Base-by-base conservation (phyloP, 2,888 invertebrate genomes). In the Acanthosepion pharaonis region DNA sequence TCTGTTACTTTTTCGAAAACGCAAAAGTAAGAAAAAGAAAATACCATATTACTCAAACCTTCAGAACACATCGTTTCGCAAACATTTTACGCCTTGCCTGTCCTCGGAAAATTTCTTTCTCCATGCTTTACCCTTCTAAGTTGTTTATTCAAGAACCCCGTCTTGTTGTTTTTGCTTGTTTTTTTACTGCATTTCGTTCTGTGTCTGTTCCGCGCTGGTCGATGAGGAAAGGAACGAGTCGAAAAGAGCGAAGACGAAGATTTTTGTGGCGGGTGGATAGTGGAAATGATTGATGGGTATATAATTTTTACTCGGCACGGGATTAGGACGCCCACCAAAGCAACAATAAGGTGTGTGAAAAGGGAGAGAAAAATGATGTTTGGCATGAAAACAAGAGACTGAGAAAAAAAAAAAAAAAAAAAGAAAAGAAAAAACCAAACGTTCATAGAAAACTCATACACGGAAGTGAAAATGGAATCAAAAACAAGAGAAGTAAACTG, bases 221-320 rank as follows among this genome's bases (percentile, higher is more conserved):
- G n/a, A 78, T 33, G n/a, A n/a, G 78, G 78, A 78, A 78, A 78
- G n/a, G n/a, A 78, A 78, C 11, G 78, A 78, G n/a, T 18, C 11
- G n/a, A 15, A 9, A 33, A 11, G 78, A 78, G n/a, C 33, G 9
- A n/a, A 78, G 78, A n/a, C n/a, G 78, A 78, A 78, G 78, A 78
- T 78, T 78, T 15, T 33, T 9, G n/a, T 15, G n/a, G 78, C 15
- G 5, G 11, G 78, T n/a, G 78, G n/a, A 78, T 78, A 33, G n/a
- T 78, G 78, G 33, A 78, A 78, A 15, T 78, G 78, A 78, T 78
- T 78, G 78, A 78, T 78, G n/a, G 33, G 23, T n/a, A n/a, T 78
- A 78, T 78, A 78, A 78, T 78, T 78, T 78, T n/a, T 15, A n/a
- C 78, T 78, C 78, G 78, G 78, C 78, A 78, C 78, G 78, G 78